Base-by-base conservation (phyloP, 2,888 invertebrate genomes). In the Dinocampus coccinellae region DNA sequence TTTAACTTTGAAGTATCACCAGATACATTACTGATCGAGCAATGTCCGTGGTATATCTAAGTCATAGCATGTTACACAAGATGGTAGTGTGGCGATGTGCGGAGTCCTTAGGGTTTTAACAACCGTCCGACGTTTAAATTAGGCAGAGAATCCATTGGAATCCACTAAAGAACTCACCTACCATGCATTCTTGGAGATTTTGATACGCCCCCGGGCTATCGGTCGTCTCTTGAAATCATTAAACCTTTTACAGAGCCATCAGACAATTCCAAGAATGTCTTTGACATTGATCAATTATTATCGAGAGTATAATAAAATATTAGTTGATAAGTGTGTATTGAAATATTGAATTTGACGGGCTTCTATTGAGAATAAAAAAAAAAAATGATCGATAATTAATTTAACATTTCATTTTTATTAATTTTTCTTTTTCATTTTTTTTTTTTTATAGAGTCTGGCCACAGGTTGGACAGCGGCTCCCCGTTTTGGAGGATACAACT, bases 401-500 rank as follows among this genome's bases (percentile, higher is more conserved):
- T 55, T 26, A n/a, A n/a, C n/a, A n/a, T n/a, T n/a, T n/a, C n/a
- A n/a, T n/a, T n/a, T n/a, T n/a, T n/a, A n/a, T n/a, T n/a, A n/a
- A n/a, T n/a, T n/a, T n/a, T n/a, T 34, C 11, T 22, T 13, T 33
- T 36, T 33, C 60, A 55, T 73, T 34, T 73, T 53, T 78, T 73
- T 76, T 1, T 16, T 76, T 76, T 91, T 90, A 0, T 90, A 94
- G 94, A 94, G 92, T 94, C 92, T 89, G 91, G 93, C 89, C 92
- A 92, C 88, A 91, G 89, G 88, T 88, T 90, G 90, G 88, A 88
- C 89, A 92, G 92, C 89, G 91, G 91, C 89, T 93, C 93, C 89
- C 93, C 92, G 86, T 95, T 94, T 91, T 96, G 96, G 96, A 94
- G 94, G 90, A 93, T 96, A 88, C 95, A 95, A 89, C 92, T 96